A percentile compares a stretch with the other conserved stretches of the same genome.
Conservation (phyloP, 2,797 vertebrate species). For the Simalia tracyae region DNA sequence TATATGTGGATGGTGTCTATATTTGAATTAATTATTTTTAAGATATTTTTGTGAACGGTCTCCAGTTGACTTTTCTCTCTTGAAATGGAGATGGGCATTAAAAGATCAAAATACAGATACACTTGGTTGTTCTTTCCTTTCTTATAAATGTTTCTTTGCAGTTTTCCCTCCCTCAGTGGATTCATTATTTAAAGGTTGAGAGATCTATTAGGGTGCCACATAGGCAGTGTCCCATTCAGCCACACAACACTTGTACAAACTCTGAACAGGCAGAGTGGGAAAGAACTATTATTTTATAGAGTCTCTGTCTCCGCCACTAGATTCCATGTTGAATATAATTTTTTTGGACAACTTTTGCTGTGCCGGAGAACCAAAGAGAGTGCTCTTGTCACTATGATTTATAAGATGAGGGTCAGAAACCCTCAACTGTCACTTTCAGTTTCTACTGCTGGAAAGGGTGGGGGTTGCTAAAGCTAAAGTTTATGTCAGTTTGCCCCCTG, state of each 20-base stretch:
- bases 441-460: slow-evolving; percentile 40
- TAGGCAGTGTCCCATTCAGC: not conserved
- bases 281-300: not conserved
- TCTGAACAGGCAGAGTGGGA: not conserved
- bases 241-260: not conserved
- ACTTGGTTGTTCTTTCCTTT: not conserved
- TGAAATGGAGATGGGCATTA: not conserved
- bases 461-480: not conserved
- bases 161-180: not conserved
- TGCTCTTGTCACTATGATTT: not conserved
- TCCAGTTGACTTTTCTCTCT: not conserved
- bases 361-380: not conserved
- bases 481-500: not conserved
- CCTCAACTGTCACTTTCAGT: slow-evolving; percentile 54
- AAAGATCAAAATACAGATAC: not conserved
- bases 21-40: not conserved
- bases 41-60: not conserved
- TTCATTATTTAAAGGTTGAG: not conserved
- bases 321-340: not conserved
- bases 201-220: not conserved
- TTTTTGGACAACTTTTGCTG: not conserved
- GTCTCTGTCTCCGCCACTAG: not conserved
- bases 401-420: slow-evolving; percentile 24
- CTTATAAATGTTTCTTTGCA: not conserved
- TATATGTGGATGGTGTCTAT: too few relatives aligned